A percentile compares a stretch with the other conserved stretches of the same genome.
Evolutionary conservation across 2,888 invertebrate genomes (phyloP).

Genomic region (Ennomos erosarius): DNA sequence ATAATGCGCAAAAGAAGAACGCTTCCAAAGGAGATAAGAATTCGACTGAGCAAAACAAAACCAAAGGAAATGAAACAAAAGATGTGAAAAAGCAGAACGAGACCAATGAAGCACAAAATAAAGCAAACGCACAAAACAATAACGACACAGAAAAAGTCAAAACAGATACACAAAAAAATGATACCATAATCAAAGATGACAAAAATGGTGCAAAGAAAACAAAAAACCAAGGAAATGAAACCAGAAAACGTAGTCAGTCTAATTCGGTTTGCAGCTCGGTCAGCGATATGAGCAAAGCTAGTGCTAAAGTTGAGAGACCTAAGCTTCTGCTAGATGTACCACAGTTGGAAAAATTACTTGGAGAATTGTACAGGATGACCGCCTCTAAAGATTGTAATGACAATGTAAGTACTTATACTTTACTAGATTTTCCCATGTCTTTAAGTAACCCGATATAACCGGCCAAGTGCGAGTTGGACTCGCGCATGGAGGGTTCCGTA

Average conservation of each 20-base stretch:
- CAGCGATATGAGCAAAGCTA: slow-evolving; percentile 66
- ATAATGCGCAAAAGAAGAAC: slow-evolving; percentile 39
- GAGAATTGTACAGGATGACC: slow-evolving; percentile 78
- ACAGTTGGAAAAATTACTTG: slow-evolving; percentile 81
- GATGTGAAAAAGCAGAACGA: background rate
- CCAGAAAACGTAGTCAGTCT: slow-evolving; percentile 58
- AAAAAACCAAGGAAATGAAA: slow-evolving; percentile 35
- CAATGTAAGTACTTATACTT: slow-evolving; percentile 55
- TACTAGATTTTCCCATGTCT: no score
- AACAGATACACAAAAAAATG: slow-evolving; percentile 24
- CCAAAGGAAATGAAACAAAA: slow-evolving; percentile 27
- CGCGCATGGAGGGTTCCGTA: no score
- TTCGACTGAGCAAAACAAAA: background rate
- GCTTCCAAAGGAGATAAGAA: slow-evolving; percentile 13
- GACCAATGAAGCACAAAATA: slow-evolving; percentile 1
- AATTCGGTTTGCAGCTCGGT: slow-evolving; percentile 71
- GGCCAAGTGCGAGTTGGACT: no score
- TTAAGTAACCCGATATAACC: no score
- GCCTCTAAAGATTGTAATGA: slow-evolving; percentile 59
- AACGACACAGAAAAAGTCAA: background rate
- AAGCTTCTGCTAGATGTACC: slow-evolving; percentile 58
- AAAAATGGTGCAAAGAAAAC: slow-evolving; percentile 28
- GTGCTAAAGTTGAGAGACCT: slow-evolving; percentile 45
- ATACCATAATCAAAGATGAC: no score
- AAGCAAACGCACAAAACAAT: slow-evolving; percentile 4